Base-by-base conservation (phyloP, 2,888 invertebrate species). In the Cephus sareptanus region DNA sequence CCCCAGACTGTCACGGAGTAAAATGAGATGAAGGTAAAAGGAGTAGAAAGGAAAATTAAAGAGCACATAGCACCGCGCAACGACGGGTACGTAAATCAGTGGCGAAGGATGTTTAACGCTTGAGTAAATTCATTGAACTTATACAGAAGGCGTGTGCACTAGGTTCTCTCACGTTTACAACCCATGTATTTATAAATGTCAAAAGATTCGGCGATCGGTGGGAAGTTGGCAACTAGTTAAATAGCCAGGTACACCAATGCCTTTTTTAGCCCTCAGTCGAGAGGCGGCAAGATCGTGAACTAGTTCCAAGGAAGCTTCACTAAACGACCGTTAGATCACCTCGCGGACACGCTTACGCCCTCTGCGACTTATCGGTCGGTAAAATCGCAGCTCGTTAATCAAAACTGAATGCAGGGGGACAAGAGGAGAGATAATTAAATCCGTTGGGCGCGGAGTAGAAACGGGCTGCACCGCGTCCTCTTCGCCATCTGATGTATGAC, bases 301-400 rank as follows among this genome's bases (percentile, higher is more conserved):
- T 40, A 23, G 6, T 40, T 9, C 0, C 15, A 2, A 9, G 40
- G 23, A 40, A 40, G 40, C 40, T 23, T 40, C 15, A 15, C 15
- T 23, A 40, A 40, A 9, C 15, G 1, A 23, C 40, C 15, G 40
- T 40, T 40, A 40, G 40, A 23, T 23, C 6, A 23, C 23, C 30
- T 33, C 33, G 71, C 9, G 31, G 30, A 70, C 31, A 3, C 71
- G 71, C 71, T 69, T 69, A 33, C 34, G 71, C 71, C 31, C 33
- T 70, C 71, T 30, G 11, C 11, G 71, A 73, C 37, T 34, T 77
- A 77, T 77, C 77, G 70, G 74, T 40, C 75, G 70, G 74, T 75
- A 34, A 74, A 56, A 77, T 77, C 77, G 75, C 74, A 56, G 75
- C 35, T 34, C 75, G 77, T 77, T 75, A 77, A 77, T 77, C 77